phyloP scores from a whole-genome alignment of 1,140 invertebrate species.

The Bombus polaris region DNA sequence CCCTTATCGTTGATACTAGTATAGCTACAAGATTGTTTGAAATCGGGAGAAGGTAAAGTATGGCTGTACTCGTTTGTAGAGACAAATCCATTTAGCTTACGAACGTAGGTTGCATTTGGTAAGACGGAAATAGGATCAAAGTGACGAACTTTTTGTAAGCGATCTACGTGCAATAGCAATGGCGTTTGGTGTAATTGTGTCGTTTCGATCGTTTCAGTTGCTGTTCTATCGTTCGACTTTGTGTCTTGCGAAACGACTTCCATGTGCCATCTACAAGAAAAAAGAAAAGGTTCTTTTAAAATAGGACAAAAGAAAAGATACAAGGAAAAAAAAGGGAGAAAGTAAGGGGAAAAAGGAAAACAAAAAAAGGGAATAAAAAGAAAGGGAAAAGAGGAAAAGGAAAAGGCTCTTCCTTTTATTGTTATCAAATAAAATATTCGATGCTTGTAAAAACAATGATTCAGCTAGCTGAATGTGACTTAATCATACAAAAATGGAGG shows the following conservation, averaged over 20 bases:
- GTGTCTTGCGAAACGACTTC: conserved; percentile 68
- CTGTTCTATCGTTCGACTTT: conserved; percentile 45
- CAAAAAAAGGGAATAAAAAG: no score
- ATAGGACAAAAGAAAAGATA: background rate
- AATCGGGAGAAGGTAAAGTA: background rate
- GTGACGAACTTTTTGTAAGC: conserved; percentile 67
- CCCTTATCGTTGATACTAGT: background rate
- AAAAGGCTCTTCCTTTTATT: no score
- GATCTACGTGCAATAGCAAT: conserved; percentile 43
- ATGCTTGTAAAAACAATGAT: no score
- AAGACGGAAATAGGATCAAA: conserved; percentile 71
- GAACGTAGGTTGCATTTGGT: conserved; percentile 73
- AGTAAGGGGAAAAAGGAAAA: background rate
- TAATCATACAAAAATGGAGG: no score
- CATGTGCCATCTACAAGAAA: conserved; percentile 73
- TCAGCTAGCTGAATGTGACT: no score
- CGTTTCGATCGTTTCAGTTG: conserved; percentile 48
- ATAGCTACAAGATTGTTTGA: background rate
- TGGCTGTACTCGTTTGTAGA: background rate
- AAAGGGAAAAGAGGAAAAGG: no score
- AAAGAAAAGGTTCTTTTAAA: no score
- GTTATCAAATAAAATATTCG: no score
- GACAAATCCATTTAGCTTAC: background rate
- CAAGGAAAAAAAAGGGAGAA: background rate
- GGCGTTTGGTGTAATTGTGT: conserved; percentile 37